Base-by-base conservation (phyloP, 2,113 vertebrate species). In the Siniperca chuatsi region DNA sequence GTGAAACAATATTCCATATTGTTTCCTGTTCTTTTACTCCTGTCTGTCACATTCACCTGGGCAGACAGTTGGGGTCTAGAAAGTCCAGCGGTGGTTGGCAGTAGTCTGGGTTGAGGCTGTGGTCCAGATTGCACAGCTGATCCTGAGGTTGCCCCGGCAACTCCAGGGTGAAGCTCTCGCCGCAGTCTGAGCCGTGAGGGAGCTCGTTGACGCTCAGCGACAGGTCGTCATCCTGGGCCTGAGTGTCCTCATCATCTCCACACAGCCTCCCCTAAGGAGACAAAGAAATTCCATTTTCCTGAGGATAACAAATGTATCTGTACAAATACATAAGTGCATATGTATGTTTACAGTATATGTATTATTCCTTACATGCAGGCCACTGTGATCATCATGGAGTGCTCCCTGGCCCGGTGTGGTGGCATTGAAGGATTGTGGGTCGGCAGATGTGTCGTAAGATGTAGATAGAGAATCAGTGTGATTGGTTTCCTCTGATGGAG, bases 401-500 rank as follows among this genome's bases (percentile, higher is more conserved):
- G 88, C 92, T 64, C 96, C 97, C 73, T 98, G 97, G 62, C 95
- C 94, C 1, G 97, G 96, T 0, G 97, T 95, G 93, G 95, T 96
- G 67, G 96, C 95, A 69, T 90, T 97, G 44, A 98, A 90, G 82
- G 97, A 96, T 57, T 94, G 96, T 33, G 95, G 95, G 79, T 97
- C 97, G 8, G 96, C 95, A 15, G 97, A 96, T 16, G 96, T 95
- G 83, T 98, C 97, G 37, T 97, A 97, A 44, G 97, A 96, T 0
- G 96, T 96, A 25, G 96, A 96, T 61, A 99, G 95, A 16, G 97
- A 96, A 79, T 98, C 97, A 25, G 97, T 96, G 88, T 97, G 96
- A 89, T 96, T 97, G 65, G 96, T 94, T 93, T 98, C 98, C 79
- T 99, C 98, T 15, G 97, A 98, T 35, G 98, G 98, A 71, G 98